Base-by-base conservation (phyloP, 1,140 invertebrate genomes). In the Halesus radiatus region DNA sequence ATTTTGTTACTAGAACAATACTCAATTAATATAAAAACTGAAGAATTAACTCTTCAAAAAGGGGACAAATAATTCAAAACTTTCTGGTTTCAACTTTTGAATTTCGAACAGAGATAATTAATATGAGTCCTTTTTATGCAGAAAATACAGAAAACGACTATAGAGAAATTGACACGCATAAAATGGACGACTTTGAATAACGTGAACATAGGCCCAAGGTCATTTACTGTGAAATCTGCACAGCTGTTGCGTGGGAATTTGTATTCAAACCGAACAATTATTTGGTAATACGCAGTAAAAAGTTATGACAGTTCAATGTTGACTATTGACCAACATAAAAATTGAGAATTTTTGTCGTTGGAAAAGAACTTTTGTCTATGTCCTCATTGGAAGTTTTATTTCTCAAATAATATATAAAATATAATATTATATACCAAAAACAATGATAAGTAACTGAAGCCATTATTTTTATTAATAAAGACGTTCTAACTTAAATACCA, bases 121-220 rank as follows among this genome's bases (percentile, higher is more conserved):
- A 20, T 5, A 29, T 13, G 13, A 45, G 4, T 37, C 54, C 23
- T 60, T 60, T 22, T 22, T 22, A 60, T 60, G 56, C 56, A 60
- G 56, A 60, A 60, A 23, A 22, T 60, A 22, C 56, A 60, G 62
- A 26, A 66, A 66, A 66, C 29, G 62, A 66, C 62, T 29, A 6
- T 29, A 1, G 29, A 26, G 62, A n/a, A 45, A 45, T 66, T 29
- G n/a, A 66, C 23, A 26, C 16, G 22, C 29, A 16, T 29, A 66
- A 26, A 66, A 66, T 26, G 62, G 26, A 29, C 62, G 62, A 1
- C 10, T 29, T 1, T 15, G 10, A 66, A 29, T 66, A 13, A 29
- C 7, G 62, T 32, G 15, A 66, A 37, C 0, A 16, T 66, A 66
- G 22, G 22, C 23, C 4, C 23, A 23, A n/a, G 37, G 56, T 60